These are phyloP conservation scores for Tetramorium simillimum DNA, from an alignment of 1,140 invertebrate genomes.

Conservation along the genomic window DNA sequence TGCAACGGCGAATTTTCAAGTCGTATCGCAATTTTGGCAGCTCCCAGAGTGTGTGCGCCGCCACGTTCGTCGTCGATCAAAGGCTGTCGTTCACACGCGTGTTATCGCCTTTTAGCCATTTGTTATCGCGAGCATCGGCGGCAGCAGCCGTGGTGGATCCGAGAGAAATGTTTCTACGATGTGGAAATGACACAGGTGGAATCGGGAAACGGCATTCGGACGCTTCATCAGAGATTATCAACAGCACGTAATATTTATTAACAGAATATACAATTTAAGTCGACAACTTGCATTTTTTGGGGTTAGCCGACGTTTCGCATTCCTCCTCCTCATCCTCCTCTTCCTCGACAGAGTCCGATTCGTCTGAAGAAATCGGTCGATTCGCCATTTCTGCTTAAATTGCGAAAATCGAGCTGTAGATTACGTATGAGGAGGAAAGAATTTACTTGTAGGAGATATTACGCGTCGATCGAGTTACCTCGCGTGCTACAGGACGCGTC, in stretches of 20 bases:
- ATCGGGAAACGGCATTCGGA: background rate
- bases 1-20: background rate
- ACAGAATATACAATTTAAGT: constrained; percentile 38
- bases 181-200: background rate
- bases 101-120: background rate
- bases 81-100: background rate
- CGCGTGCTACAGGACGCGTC: background rate
- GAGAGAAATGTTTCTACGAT: background rate
- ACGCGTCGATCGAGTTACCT: constrained; percentile 38
- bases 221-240: background rate
- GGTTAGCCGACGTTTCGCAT: constrained; percentile 60
- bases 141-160: background rate
- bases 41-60: too few relatives aligned
- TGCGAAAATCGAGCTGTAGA: constrained; percentile 39
- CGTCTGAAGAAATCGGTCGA: constrained; percentile 53
- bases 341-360: constrained; percentile 52
- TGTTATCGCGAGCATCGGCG: background rate
- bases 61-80: background rate
- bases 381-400: constrained; percentile 61
- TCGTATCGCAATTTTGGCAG: background rate
- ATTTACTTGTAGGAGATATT: background rate
- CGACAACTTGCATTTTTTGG: constrained; percentile 76
- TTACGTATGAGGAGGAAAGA: background rate
- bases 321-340: constrained; percentile 22
- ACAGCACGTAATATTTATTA: background rate